These are phyloP conservation scores for Rhagonycha lutea DNA, from an alignment of 2,888 invertebrate genomes.

Conservation along the genomic window DNA sequence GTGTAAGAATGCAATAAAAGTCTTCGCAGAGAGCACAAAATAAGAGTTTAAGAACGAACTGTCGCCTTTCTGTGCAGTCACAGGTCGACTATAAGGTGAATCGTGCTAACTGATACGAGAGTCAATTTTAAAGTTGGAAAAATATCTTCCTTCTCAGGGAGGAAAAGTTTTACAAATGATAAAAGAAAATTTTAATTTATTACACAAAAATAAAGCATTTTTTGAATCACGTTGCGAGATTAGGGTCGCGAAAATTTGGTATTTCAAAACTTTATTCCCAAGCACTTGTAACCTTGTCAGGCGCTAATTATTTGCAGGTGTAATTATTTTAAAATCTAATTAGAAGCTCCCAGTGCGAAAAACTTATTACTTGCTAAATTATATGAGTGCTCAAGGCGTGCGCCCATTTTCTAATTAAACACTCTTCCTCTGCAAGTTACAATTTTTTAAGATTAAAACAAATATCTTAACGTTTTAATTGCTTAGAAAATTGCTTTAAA, in stretches of 20 bases:
- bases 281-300: conserved; percentile 32
- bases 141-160: background rate
- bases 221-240: background rate
- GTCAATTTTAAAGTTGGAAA: background rate
- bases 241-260: conserved; percentile 11
- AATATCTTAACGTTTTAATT: conserved; percentile 1
- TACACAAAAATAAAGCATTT: background rate
- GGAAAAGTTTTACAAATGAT: background rate
- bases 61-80: background rate
- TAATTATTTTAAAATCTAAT: conserved; percentile 45
- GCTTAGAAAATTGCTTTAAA: background rate
- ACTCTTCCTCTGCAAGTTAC: conserved; percentile 11
- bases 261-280: conserved; percentile 18
- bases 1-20: background rate
- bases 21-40: background rate
- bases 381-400: conserved; percentile 23
- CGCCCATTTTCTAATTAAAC: conserved; percentile 24
- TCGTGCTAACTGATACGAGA: background rate
- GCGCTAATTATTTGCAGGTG: conserved; percentile 42
- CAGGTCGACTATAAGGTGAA: background rate
- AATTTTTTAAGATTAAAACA: conserved; percentile 4
- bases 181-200: background rate
- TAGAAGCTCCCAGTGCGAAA: conserved; percentile 40
- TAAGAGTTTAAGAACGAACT: background rate
- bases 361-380: conserved; percentile 40